Evolutionary conservation across 1,140 invertebrate species (phyloP).

Genomic region (Heliconius nattereri): DNA sequence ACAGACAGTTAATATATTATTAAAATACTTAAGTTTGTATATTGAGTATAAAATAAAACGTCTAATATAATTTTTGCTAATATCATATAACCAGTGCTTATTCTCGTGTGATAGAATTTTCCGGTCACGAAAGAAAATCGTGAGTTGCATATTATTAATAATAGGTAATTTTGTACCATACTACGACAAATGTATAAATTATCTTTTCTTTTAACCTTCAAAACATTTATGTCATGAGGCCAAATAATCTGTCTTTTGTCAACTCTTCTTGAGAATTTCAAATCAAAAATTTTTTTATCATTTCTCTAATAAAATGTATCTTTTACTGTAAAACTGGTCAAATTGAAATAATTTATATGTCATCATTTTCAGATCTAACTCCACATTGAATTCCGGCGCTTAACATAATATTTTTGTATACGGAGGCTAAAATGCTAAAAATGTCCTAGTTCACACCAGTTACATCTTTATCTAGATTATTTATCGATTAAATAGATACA

Average conservation of each 20-base stretch:
- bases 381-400: too few relatives aligned
- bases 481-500: too few relatives aligned
- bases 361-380: too few relatives aligned
- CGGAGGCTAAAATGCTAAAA: too few relatives aligned
- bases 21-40: not conserved
- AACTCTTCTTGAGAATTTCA: not conserved
- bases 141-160: conserved; percentile 39
- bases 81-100: conserved; percentile 3
- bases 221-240: conserved; percentile 6
- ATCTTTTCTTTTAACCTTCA: conserved; percentile 34
- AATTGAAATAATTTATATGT: too few relatives aligned
- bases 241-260: not conserved
- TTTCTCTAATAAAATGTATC: too few relatives aligned
- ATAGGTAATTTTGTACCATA: conserved; percentile 30
- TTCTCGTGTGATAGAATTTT: conserved; percentile 31
- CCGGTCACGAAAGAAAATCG: conserved; percentile 45
- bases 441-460: too few relatives aligned
- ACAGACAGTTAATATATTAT: not conserved
- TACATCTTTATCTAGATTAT: too few relatives aligned
- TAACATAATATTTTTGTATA: too few relatives aligned
- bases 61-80: not conserved
- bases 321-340: too few relatives aligned
- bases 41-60: not conserved
- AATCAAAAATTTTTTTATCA: not conserved
- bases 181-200: conserved; percentile 25